Conservation (phyloP, 2,113 vertebrate species). For the Zapus hudsonius region DNA sequence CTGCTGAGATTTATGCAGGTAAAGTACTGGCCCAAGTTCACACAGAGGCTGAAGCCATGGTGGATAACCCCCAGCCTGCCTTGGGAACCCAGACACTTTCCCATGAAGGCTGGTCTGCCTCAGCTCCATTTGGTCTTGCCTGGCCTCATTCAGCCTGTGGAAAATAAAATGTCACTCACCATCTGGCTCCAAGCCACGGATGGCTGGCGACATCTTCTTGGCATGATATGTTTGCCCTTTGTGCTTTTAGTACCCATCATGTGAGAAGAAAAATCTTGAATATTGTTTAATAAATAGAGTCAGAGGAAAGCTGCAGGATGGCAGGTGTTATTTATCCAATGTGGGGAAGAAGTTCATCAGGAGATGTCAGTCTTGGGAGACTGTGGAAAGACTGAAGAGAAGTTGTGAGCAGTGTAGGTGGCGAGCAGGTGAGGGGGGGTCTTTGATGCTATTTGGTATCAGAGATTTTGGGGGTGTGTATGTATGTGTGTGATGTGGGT, state of each 20-base stretch:
- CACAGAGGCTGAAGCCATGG: fast-evolving
- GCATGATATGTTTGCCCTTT: slow-evolving; percentile 37
- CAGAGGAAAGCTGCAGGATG: slow-evolving; percentile 10
- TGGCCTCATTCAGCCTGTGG: background rate
- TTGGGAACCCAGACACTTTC: background rate
- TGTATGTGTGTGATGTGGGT: too few species aligned
- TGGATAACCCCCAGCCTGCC: background rate
- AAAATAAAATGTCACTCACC: slow-evolving; percentile 39
- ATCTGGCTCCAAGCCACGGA: background rate
- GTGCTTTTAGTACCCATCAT: slow-evolving; percentile 35
- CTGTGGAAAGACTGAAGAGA: background rate
- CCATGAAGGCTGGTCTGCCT: background rate
- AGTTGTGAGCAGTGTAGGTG: background rate
- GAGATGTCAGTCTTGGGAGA: slow-evolving; percentile 25
- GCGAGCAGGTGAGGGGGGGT: background rate
- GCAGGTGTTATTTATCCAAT: slow-evolving; percentile 63
- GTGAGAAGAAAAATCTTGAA: slow-evolving; percentile 65
- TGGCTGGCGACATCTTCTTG: background rate
- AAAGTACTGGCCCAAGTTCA: background rate
- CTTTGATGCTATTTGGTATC: background rate
- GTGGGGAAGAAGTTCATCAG: slow-evolving; percentile 17
- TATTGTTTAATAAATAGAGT: slow-evolving; percentile 65
- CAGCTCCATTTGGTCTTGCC: background rate
- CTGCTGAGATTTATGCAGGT: background rate
- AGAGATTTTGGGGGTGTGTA: background rate